Conservation (phyloP, 2,113 vertebrate species). For the Melanotaenia duboulayi region DNA sequence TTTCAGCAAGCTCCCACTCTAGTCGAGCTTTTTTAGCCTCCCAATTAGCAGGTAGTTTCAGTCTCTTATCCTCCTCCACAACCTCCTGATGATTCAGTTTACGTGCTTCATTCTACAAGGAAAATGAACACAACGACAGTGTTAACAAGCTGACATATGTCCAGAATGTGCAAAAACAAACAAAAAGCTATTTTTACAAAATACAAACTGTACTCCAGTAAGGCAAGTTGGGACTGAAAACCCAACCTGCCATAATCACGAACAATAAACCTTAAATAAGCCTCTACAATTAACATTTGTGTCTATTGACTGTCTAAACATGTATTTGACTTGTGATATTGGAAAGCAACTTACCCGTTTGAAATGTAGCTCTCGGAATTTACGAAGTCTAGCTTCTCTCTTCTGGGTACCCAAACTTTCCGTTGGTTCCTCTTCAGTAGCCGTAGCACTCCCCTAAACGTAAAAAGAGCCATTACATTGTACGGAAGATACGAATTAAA, state of each 20-base stretch:
- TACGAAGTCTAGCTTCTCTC: slow-evolving; percentile 88
- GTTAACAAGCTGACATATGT: neutral
- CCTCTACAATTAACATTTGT: too few relatives aligned
- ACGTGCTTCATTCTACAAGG: slow-evolving; percentile 90
- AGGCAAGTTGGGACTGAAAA: too few relatives aligned
- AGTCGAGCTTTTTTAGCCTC: slow-evolving; percentile 94
- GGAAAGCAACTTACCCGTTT: slow-evolving; percentile 85
- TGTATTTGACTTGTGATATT: neutral
- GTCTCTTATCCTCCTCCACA: slow-evolving; percentile 93
- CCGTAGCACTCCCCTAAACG: slow-evolving; percentile 45
- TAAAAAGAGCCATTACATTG: neutral
- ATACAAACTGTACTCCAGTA: too few relatives aligned
- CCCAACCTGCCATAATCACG: too few relatives aligned
- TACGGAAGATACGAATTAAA: accelerated
- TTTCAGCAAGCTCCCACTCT: slow-evolving; percentile 91
- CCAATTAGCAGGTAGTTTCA: slow-evolving; percentile 94
- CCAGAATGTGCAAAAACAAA: neutral
- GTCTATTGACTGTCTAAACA: neutral
- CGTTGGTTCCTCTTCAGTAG: slow-evolving; percentile 41
- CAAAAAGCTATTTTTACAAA: too few relatives aligned
- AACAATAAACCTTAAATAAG: too few relatives aligned
- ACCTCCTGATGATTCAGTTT: slow-evolving; percentile 96
- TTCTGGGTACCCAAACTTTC: slow-evolving; percentile 76
- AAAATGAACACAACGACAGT: neutral
- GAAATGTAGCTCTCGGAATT: slow-evolving; percentile 92